Conservation (phyloP, 2,113 vertebrate genomes). For the Trichomycterus rosablanca region DNA sequence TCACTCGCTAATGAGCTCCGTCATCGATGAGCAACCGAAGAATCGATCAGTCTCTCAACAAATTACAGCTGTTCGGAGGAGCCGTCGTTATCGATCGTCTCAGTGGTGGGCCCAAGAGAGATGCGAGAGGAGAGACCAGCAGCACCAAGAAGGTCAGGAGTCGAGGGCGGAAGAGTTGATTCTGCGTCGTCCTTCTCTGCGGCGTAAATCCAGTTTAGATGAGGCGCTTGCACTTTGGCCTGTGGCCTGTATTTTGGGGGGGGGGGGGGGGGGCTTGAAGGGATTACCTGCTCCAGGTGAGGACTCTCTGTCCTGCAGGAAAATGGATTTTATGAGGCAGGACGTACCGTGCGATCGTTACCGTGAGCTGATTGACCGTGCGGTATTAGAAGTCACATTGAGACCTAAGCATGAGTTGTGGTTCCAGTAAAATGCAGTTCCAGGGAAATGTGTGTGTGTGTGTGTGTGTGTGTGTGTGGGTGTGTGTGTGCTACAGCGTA, state of each 20-base stretch:
- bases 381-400: conserved; percentile 8
- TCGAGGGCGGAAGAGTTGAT: neutral
- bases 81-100: conserved; percentile 6
- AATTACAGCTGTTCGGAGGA: conserved; percentile 19
- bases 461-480: no score
- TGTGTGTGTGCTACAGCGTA: neutral
- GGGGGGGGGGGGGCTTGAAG: neutral
- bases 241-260: neutral
- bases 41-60: conserved; percentile 14
- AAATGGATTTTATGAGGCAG: conserved; percentile 16
- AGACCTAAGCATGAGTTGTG: conserved; percentile 1
- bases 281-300: neutral
- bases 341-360: neutral
- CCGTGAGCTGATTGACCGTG: neutral
- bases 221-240: neutral
- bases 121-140: neutral
- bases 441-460: no score
- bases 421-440: neutral
- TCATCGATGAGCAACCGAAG: conserved; percentile 18
- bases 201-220: neutral
- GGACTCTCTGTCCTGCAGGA: neutral
- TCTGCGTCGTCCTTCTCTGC: neutral
- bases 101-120: neutral
- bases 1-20: conserved; percentile 13
- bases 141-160: neutral